Evolutionary conservation across 2,113 vertebrate species (phyloP).

Genomic region (Coracopsis vasa): DNA sequence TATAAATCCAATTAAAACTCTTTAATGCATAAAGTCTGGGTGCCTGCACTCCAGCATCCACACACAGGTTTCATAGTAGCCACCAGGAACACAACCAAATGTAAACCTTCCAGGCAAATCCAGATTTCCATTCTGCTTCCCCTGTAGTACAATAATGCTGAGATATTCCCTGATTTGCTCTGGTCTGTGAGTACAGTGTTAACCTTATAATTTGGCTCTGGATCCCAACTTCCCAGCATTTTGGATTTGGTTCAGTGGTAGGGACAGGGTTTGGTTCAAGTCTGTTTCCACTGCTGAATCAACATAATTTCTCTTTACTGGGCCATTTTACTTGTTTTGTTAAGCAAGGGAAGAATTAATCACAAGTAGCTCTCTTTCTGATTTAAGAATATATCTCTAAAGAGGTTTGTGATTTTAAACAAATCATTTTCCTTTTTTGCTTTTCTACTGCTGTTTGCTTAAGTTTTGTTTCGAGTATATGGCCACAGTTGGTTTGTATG

Average conservation of each 20-base stretch:
- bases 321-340: background rate
- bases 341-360: background rate
- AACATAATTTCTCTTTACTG: background rate
- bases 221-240: background rate
- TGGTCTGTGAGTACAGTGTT: background rate
- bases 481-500: background rate
- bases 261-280: background rate
- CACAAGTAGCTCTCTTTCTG: background rate
- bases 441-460: background rate
- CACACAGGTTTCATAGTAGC: background rate
- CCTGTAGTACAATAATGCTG: background rate
- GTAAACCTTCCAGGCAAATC: background rate
- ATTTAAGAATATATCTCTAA: background rate
- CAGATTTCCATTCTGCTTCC: background rate
- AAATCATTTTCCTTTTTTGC: background rate
- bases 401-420: background rate
- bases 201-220: background rate
- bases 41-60: background rate
- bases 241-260: background rate
- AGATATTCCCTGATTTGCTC: background rate
- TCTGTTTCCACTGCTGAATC: background rate
- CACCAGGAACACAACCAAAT: background rate
- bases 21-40: background rate
- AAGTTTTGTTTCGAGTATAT: background rate
- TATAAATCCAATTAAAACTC: background rate